Conservation (phyloP, 92 coral and sea anemone species). For the Pocillopora grandis region DNA sequence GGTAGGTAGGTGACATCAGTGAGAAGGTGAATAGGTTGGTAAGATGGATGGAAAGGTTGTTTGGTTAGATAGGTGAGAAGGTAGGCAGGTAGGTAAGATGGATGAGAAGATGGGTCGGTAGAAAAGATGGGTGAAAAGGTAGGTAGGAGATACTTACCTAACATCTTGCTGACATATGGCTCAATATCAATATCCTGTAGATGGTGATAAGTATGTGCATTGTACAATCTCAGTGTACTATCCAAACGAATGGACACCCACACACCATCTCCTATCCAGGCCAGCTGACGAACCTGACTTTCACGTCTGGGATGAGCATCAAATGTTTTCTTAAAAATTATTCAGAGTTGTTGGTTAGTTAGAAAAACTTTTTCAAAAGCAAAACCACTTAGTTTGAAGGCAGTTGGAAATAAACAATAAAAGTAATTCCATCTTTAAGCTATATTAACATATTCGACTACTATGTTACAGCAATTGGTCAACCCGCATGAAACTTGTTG, state of each 20-base stretch:
- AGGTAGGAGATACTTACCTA: conserved; percentile 62
- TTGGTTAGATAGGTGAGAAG: no score
- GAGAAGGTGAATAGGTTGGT: background rate
- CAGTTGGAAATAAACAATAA: no score
- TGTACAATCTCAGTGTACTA: conserved; percentile 94
- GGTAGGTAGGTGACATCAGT: background rate
- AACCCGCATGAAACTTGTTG: no score
- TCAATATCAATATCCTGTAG: conserved; percentile 98
- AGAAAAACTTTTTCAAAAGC: no score
- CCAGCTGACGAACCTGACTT: conserved; percentile 98
- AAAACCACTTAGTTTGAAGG: no score
- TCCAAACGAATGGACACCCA: conserved; percentile 99
- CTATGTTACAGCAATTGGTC: no score
- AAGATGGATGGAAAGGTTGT: no score
- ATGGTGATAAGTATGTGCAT: conserved; percentile 94
- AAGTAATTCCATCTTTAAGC: no score
- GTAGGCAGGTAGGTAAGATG: no score
- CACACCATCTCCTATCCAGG: conserved; percentile 99
- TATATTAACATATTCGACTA: no score
- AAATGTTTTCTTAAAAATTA: conserved; percentile 79
- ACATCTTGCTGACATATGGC: conserved; percentile 95
- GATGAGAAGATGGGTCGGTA: no score
- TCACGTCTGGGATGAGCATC: conserved; percentile 99
- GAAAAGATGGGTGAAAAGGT: background rate
- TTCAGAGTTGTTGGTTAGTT: no score